Base-by-base conservation (phyloP, 2,888 invertebrate species). In the Erebia epiphron region DNA sequence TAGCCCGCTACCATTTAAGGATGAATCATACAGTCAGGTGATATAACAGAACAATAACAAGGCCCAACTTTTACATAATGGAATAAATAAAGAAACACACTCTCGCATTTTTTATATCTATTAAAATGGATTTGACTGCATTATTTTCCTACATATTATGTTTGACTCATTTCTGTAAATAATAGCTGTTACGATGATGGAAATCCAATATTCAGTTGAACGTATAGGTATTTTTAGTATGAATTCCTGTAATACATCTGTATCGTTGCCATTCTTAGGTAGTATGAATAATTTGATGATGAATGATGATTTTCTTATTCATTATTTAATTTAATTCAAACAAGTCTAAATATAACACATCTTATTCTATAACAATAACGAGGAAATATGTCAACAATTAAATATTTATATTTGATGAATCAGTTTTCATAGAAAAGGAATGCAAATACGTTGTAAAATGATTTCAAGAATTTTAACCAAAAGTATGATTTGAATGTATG, bases 351-450 rank as follows among this genome's bases (percentile, higher is more conserved):
- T 41, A 65, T 65, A 63, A 73, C 16, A 46, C 56, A 41, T 57
- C 46, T 46, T 60, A 60, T 62, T 54, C 52, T 52, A 18, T 49
- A 68, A 62, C 68, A 68, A 67, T 69, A 54, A 68, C 16, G 68
- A 70, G 72, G 70, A 73, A 70, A 66, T 60, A 56, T 54, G 56
- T 68, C 67, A 67, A 54, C 66, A 13, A 50, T 68, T 43, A 41
- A 46, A 67, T 68, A 49, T 58, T 61, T 2, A n/a, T 13, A 49
- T 58, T 61, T 2, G 56, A 70, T 74, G 74, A 74, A n/a, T 74
- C 68, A 72, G 60, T 9, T 26, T 66, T 57, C 49, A 57, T 67
- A 60, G 62, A 49, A 63, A 70, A 64, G 35, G 2, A 49, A 56
- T 54, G 43, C 41, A 35, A 66, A 3, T 66, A 56, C 56, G 35